phyloP scores from a whole-genome alignment of 2,113 vertebrate species.

The Tamias sibiricus region DNA sequence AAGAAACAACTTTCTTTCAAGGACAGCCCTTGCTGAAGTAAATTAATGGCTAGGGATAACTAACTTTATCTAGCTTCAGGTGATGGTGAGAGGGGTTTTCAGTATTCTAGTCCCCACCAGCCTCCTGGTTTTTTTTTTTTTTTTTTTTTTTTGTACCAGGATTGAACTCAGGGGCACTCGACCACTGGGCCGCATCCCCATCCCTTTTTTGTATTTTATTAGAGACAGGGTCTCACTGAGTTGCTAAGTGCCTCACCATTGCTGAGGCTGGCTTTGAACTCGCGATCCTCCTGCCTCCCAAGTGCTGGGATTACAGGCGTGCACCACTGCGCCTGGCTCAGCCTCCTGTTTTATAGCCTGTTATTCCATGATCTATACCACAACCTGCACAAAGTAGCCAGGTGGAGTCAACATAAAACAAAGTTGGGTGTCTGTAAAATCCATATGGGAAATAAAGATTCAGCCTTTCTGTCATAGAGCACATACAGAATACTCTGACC shows the following conservation, averaged over 20 bases:
- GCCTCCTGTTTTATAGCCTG: not conserved
- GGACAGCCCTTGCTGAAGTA: not conserved
- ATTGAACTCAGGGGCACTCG: no score
- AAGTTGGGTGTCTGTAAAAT: not conserved
- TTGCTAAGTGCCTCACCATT: no score
- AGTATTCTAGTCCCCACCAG: not conserved
- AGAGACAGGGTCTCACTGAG: no score
- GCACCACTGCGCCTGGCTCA: no score
- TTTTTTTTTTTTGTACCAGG: no score
- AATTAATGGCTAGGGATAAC: not conserved
- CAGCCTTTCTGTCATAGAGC: not conserved
- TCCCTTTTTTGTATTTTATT: no score
- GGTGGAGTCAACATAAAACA: not conserved
- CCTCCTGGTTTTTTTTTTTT: not conserved
- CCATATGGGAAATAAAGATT: not conserved
- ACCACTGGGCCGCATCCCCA: no score
- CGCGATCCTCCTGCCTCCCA: no score
- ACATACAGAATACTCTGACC: not conserved
- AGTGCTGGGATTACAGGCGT: no score
- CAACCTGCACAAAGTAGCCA: constrained; percentile 13
- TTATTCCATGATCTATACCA: not conserved
- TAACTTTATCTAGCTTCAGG: not conserved
- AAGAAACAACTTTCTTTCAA: constrained; percentile 34
- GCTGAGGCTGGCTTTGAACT: no score
- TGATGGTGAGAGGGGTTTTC: not conserved